Evolutionary conservation across 2,888 invertebrate species (phyloP).

Genomic region (Hydrotaea diabolus): DNA sequence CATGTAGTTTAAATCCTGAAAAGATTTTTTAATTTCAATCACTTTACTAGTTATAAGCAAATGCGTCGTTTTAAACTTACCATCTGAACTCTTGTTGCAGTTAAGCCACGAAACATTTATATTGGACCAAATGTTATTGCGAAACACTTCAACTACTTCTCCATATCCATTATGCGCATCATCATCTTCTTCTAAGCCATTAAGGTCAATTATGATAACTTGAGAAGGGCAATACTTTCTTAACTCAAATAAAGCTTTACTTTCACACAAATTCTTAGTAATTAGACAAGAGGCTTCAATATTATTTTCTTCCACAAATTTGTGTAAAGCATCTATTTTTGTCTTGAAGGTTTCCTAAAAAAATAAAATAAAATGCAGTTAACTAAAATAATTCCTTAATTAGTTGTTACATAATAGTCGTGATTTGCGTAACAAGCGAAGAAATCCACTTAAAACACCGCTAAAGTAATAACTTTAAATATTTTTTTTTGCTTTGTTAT

Average conservation of each 20-base stretch:
- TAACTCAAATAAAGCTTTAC: conserved; percentile 69
- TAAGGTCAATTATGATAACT: conserved; percentile 60
- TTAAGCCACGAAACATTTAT: conserved; percentile 34
- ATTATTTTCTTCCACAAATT: conserved; percentile 69
- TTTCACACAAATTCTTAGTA: conserved; percentile 67
- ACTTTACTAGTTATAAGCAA: too few species aligned
- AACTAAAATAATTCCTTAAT: too few species aligned
- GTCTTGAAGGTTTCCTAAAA: conserved; percentile 51
- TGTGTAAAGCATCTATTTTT: conserved; percentile 50
- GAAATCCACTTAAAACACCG: too few species aligned
- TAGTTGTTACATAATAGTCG: background rate
- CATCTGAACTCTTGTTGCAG: background rate
- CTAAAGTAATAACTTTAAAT: too few species aligned
- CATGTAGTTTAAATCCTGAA: background rate
- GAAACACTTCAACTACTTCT: conserved; percentile 70
- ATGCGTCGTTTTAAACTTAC: background rate
- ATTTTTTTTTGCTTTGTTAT: too few species aligned
- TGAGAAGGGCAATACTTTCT: conserved; percentile 68
- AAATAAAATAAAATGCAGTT: conserved; percentile 26
- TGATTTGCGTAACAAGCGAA: too few species aligned
- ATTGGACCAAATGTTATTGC: conserved; percentile 71
- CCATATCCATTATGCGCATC: conserved; percentile 68
- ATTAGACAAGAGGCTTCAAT: conserved; percentile 70
- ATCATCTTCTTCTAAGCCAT: conserved; percentile 57
- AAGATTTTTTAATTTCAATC: background rate